Percentiles rank a stretch among this genome's conserved stretches.
Conservation (phyloP, 1,140 invertebrate species). For the Drosophila obscura region DNA sequence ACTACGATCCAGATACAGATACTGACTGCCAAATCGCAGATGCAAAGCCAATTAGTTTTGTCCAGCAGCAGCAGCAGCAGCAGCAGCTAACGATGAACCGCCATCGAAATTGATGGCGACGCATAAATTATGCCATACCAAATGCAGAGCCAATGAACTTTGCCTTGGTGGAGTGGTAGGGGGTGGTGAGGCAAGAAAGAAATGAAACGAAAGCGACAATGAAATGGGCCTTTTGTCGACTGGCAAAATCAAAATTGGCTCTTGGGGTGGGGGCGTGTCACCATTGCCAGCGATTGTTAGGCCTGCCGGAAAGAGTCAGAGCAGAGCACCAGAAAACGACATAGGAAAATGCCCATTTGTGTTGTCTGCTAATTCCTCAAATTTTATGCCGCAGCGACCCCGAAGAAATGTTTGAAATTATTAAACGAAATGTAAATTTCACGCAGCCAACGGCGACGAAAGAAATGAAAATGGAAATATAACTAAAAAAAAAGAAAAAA, state of each 20-base stretch:
- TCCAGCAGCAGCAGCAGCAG: too few relatives aligned
- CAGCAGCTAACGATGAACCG: too few relatives aligned
- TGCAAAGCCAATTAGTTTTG: slow-evolving; percentile 1
- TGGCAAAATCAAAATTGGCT: slow-evolving; percentile 43
- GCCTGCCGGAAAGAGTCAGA: slow-evolving; percentile 57
- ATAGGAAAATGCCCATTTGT: slow-evolving; percentile 41
- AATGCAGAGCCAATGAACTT: slow-evolving; percentile 66
- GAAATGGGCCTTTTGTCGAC: slow-evolving; percentile 64
- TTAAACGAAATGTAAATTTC: slow-evolving; percentile 81
- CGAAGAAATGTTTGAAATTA: slow-evolving; percentile 74
- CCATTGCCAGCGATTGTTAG: slow-evolving; percentile 22
- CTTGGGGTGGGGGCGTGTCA: slow-evolving; percentile 27
- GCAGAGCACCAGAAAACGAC: slow-evolving; percentile 18
- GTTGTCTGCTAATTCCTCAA: slow-evolving; percentile 61
- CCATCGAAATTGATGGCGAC: slow-evolving; percentile 18
- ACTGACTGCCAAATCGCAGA: slow-evolving; percentile 14
- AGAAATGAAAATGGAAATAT: too few relatives aligned
- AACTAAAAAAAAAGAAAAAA: not conserved
- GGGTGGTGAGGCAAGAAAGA: slow-evolving; percentile 6
- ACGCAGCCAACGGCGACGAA: slow-evolving; percentile 40
- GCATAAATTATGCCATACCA: slow-evolving; percentile 45
- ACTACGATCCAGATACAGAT: slow-evolving; percentile 13
- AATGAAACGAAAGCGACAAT: slow-evolving; percentile 72
- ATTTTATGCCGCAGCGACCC: slow-evolving; percentile 72
- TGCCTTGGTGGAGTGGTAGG: slow-evolving; percentile 12